Conservation (phyloP, 2,888 invertebrate genomes). For the Rotaria macrura region DNA sequence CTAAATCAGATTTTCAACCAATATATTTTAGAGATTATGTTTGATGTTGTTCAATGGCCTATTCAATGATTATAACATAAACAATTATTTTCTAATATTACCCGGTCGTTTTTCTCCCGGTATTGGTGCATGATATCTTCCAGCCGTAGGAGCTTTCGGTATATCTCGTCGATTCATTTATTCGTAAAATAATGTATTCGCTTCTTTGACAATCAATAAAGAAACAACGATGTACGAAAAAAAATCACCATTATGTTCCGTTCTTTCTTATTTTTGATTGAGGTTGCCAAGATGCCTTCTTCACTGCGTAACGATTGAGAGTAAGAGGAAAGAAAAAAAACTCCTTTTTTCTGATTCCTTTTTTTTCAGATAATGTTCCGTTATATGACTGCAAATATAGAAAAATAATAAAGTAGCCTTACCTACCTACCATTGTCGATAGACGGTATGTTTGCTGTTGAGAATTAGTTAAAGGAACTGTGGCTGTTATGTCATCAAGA, state of each 20-base stretch:
- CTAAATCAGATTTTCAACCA: too few species aligned
- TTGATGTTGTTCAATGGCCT: too few species aligned
- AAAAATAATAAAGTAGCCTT: neutral
- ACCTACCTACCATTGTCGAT: neutral
- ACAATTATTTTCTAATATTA: neutral
- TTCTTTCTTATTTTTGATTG: neutral
- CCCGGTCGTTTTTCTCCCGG: neutral
- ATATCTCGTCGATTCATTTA: neutral
- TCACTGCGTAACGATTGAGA: neutral
- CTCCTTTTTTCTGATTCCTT: neutral
- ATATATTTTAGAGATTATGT: too few species aligned
- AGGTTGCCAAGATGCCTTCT: conserved; percentile 1
- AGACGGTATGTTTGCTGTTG: neutral
- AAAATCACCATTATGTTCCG: neutral
- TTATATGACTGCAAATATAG: neutral
- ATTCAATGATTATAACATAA: neutral
- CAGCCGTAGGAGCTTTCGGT: neutral
- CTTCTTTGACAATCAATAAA: neutral
- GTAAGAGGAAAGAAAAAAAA: neutral
- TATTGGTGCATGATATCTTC: neutral
- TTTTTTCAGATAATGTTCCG: neutral
- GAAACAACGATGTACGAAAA: neutral
- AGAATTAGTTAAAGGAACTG: neutral
- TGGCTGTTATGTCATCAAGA: neutral
- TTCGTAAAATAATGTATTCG: neutral